Base-by-base conservation (phyloP, 2,888 invertebrate genomes). In the Lottia scabra region DNA sequence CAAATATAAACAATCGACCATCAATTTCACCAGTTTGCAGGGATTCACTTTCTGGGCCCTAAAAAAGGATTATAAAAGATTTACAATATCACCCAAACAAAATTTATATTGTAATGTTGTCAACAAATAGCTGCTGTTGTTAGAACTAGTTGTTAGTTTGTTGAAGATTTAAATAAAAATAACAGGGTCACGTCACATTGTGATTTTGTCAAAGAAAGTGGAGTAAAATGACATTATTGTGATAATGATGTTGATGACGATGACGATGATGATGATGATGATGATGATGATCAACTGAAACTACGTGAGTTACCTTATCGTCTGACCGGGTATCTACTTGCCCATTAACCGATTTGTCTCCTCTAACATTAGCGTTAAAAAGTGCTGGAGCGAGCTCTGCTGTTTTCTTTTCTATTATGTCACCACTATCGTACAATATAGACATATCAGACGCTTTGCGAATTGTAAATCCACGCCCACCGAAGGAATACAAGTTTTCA, bases 31-130 rank as follows among this genome's bases (percentile, higher is more conserved):
- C 84, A 13, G 82, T 71, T 2, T 78, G 79, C 6, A 84, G 46
- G n/a, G 78, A 74, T 69, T 85, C 85, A 1, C 80, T 72, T 65
- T 85, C 84, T 10, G 81, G 80, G 0, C 85, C 85, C 85, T 84
- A 66, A 19, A 23, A 48, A 2, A n/a, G 16, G 38, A 10, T 3
- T 56, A 15, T 19, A 56, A 5, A 30, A 2, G 5, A 30, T 30
- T 30, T 30, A 5, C 5, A n/a, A n/a, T n/a, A n/a, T n/a, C n/a
- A n/a, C n/a, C n/a, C n/a, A n/a, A n/a, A 30, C 30, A 5, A n/a
- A n/a, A n/a, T n/a, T n/a, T n/a, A n/a, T n/a, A n/a, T n/a, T n/a
- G n/a, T n/a, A n/a, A n/a, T n/a, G n/a, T n/a, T n/a, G n/a, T n/a
- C n/a, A n/a, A n/a, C n/a, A n/a, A n/a, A n/a, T n/a, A n/a, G n/a